These are phyloP conservation scores for Acyrthosiphon pisum DNA, from an alignment of 1,140 invertebrate genomes.

Conservation along the genomic window DNA sequence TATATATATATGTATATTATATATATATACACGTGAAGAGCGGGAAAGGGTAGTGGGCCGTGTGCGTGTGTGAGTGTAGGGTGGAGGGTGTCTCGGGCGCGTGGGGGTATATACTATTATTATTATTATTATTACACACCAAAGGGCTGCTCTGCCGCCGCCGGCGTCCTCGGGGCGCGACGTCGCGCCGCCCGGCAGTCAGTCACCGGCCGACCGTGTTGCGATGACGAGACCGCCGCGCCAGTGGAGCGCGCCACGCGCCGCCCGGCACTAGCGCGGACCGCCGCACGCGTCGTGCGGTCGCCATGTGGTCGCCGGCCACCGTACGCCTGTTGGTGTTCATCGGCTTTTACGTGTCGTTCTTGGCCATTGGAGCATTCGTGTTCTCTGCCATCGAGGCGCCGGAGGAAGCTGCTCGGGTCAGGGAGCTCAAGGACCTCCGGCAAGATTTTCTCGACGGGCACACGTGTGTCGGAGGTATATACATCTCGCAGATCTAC, in stretches of 20 bases:
- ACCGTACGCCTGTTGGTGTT: constrained; percentile 58
- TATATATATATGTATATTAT: too few species aligned
- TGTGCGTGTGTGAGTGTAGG: not conserved
- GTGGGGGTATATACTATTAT: not conserved
- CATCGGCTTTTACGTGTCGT: constrained; percentile 60
- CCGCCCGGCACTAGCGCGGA: constrained; percentile 41
- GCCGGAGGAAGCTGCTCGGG: constrained; percentile 70
- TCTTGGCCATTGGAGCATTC: constrained; percentile 71
- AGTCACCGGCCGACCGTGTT: constrained; percentile 52
- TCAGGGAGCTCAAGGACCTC: constrained; percentile 66
- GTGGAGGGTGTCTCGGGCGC: not conserved
- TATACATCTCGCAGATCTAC: constrained; percentile 49
- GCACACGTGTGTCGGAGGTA: constrained; percentile 71
- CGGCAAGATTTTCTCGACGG: constrained; percentile 70
- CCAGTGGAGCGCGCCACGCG: not conserved
- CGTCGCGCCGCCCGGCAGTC: constrained; percentile 46
- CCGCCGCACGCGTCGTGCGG: constrained; percentile 15
- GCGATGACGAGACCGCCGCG: constrained; percentile 55
- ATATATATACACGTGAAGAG: too few species aligned
- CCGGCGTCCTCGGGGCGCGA: constrained; percentile 21
- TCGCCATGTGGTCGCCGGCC: constrained; percentile 56
- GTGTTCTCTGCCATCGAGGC: constrained; percentile 77
- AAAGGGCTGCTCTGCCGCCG: not conserved
- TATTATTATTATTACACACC: constrained; percentile 13
- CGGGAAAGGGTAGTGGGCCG: not conserved